These are phyloP conservation scores for Aproaerema taeniolella DNA, from an alignment of 2,888 invertebrate species.

Conservation along the genomic window DNA sequence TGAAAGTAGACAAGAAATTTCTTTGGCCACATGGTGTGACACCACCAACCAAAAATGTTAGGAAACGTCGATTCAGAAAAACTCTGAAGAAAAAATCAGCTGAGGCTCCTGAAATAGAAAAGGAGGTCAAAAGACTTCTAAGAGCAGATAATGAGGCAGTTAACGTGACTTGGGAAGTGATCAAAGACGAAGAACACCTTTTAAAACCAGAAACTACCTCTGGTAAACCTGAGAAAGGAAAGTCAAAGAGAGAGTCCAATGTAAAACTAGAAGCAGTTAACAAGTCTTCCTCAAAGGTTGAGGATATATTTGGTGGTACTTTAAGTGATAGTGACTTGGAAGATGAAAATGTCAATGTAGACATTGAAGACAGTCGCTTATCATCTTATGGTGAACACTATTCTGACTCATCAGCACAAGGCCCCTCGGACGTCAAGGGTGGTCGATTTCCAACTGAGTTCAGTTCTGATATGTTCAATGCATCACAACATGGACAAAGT, in stretches of 20 bases:
- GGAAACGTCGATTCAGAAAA: conserved; percentile 91
- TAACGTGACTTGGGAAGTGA: conserved; percentile 89
- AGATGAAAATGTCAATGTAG: conserved; percentile 85
- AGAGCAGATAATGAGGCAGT: conserved; percentile 92
- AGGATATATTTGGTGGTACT: conserved; percentile 90
- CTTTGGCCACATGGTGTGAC: conserved; percentile 94
- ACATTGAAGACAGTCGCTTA: conserved; percentile 85
- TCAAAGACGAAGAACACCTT: conserved; percentile 85
- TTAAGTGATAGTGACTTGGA: conserved; percentile 88
- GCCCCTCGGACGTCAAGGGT: conserved; percentile 23
- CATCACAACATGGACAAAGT: conserved; percentile 10
- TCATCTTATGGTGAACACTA: conserved; percentile 83
- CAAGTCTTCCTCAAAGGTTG: conserved; percentile 29
- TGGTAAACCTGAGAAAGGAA: conserved; percentile 25
- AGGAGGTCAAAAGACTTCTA: conserved; percentile 93
- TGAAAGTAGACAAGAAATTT: conserved; percentile 87
- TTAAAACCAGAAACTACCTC: conserved; percentile 32
- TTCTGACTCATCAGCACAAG: conserved; percentile 72
- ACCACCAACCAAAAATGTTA: conserved; percentile 93
- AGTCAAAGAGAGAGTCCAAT: conserved; percentile 27
- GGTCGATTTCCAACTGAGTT: conserved; percentile 31
- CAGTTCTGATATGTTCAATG: conserved; percentile 33
- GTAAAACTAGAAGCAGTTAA: conserved; percentile 19
- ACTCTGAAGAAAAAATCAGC: conserved; percentile 95
- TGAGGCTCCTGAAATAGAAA: conserved; percentile 96